Evolutionary conservation across 2,888 invertebrate species (phyloP), one percentile per base, ranked within the genome.

Genomic region (Himalopsyche anomala): DNA sequence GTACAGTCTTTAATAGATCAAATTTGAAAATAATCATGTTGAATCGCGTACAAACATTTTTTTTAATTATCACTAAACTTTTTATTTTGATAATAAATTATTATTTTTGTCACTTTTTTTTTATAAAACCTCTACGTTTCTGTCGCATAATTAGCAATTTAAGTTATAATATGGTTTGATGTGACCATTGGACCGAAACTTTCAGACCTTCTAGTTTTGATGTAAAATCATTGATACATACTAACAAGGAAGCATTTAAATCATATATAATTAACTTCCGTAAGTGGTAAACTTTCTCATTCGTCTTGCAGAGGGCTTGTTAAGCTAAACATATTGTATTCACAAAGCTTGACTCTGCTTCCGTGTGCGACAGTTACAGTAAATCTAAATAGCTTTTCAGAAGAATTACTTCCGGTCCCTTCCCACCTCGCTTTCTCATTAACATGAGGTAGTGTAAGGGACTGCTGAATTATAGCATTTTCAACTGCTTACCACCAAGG

Each of bases 381-480:
- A 62, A 28, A 62, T 62, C 62, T 62, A 62, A 62, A 62, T 62
- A 62, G 62, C 19, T 62, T 62, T 28, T 62, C 62, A 62, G n/a
- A 62, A 62, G 62, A 62, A 62, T 62, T 62, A 62, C 62, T 62
- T 62, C 62, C 62, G 62, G 62, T 62, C 62, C 11, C 62, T 62
- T 62, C 28, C 62, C 62, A 62, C 62, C 62, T 19, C 62, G 28
- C 28, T 62, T 62, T 62, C 62, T 62, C 62, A 62, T 62, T 62
- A 62, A 62, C 62, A 62, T 62, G 62, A 62, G 62, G 62, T 62
- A 62, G 62, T 62, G 62, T 62, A 62, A 62, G 19, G 62, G 62
- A 62, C 62, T n/a, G 8, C 62, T 62, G 62, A 62, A 62, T 62
- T 62, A 62, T 62, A 19, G 62, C 8, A 19, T 11, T 62, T 62